These are phyloP conservation scores for Eucera pruinosa DNA, from an alignment of 2,888 invertebrate genomes.

Conservation along the genomic window DNA sequence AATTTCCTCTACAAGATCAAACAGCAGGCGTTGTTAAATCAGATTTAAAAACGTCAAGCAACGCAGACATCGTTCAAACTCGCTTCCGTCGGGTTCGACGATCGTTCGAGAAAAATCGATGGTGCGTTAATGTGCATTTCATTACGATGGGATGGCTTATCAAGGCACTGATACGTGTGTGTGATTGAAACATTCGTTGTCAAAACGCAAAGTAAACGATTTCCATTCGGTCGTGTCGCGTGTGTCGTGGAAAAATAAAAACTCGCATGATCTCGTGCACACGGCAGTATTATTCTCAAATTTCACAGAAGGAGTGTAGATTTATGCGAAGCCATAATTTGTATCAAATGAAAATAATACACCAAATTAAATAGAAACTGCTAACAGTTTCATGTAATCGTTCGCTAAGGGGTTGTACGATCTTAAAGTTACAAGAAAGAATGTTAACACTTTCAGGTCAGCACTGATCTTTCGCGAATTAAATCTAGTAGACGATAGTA, in stretches of 20 bases:
- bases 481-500: too few species aligned
- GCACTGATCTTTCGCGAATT: not conserved
- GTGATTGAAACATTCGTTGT: slow-evolving; percentile 14
- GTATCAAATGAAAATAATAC: slow-evolving; percentile 5
- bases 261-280: slow-evolving; percentile 39
- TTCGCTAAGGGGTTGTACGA: slow-evolving; percentile 13
- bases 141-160: not conserved
- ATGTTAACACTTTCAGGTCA: not conserved
- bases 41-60: slow-evolving; percentile 26
- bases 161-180: not conserved
- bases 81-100: slow-evolving; percentile 6
- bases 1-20: slow-evolving; percentile 28
- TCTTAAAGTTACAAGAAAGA: not conserved
- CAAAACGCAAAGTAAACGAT: not conserved
- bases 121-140: slow-evolving; percentile 35
- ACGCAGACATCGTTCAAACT: slow-evolving; percentile 24
- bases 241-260: not conserved
- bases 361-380: not conserved
- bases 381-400: slow-evolving; percentile 8
- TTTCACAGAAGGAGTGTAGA: not conserved
- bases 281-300: not conserved
- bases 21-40: slow-evolving; percentile 33
- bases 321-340: slow-evolving; percentile 25
- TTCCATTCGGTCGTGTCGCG: slow-evolving; percentile 1
- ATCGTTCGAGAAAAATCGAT: not conserved